phyloP scores from a whole-genome alignment of 2,113 vertebrate genomes.

The Casuarius casuarius region DNA sequence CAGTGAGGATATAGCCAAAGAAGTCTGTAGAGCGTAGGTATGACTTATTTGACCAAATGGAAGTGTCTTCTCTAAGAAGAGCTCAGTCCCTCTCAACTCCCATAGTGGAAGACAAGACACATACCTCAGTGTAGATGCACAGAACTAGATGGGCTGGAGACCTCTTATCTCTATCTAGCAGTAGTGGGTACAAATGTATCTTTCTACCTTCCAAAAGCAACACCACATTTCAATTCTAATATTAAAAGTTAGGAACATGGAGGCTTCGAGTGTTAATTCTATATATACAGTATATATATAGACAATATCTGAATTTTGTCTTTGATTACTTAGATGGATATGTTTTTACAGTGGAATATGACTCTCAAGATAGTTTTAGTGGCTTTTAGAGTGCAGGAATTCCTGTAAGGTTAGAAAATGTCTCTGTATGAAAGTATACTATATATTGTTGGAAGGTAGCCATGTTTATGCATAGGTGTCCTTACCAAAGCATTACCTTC shows the following conservation, averaged over 20 bases:
- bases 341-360: not conserved
- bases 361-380: conserved; percentile 1
- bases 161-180: not conserved
- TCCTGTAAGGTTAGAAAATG: not conserved
- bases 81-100: not conserved
- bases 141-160: not conserved
- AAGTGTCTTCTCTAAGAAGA: not conserved
- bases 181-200: not conserved
- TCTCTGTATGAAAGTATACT: not conserved
- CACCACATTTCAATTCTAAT: not conserved
- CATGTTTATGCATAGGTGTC: not conserved
- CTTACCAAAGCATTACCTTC: conserved; percentile 14
- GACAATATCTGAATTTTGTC: not conserved
- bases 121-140: not conserved
- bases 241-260: not conserved
- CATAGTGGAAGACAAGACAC: not conserved
- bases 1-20: not conserved
- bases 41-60: not conserved
- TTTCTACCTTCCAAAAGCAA: not conserved
- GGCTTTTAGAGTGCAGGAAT: conserved; percentile 24
- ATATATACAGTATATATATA: not conserved
- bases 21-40: rapidly evolving
- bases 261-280: not conserved
- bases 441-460: not conserved
- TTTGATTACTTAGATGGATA: not conserved